Conservation (phyloP, 1,140 invertebrate species). For the Drosophila malerkotliana region DNA sequence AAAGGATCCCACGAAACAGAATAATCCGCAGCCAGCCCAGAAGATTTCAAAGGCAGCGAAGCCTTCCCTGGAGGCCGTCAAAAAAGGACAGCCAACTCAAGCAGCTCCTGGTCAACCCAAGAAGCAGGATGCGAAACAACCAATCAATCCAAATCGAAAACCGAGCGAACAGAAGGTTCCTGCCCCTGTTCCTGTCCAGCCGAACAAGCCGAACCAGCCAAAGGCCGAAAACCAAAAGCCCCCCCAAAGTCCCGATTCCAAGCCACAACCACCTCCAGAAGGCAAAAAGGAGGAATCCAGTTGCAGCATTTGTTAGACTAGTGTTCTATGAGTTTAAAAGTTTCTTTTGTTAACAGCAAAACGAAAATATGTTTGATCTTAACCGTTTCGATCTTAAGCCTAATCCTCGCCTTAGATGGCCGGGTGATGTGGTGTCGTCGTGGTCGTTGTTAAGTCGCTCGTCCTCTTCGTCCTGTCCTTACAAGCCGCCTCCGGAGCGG, state of each 20-base stretch:
- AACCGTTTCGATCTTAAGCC: conserved; percentile 56
- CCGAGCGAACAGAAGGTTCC: too few relatives aligned
- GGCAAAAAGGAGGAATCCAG: neutral
- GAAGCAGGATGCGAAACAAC: neutral
- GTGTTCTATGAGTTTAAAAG: conserved; percentile 48
- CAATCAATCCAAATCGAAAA: conserved; percentile 1
- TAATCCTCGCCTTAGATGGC: conserved; percentile 39
- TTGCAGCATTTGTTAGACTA: neutral
- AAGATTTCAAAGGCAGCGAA: neutral
- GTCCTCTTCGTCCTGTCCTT: conserved; percentile 78
- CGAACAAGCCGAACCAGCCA: neutral
- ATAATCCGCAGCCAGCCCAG: too few relatives aligned
- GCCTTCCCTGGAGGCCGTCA: neutral
- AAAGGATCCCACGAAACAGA: too few relatives aligned
- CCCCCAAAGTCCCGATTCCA: neutral
- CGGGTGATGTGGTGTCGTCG: conserved; percentile 16
- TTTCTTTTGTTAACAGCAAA: conserved; percentile 74
- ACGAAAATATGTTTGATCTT: conserved; percentile 64
- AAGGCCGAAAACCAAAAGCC: neutral
- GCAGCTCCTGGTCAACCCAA: neutral
- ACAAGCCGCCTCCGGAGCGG: conserved; percentile 96
- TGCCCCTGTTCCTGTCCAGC: neutral
- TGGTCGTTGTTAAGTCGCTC: conserved; percentile 54
- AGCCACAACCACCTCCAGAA: neutral
- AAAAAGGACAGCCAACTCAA: neutral